phyloP scores from a whole-genome alignment of 2,797 vertebrate species.

The Danio aesculapii region DNA sequence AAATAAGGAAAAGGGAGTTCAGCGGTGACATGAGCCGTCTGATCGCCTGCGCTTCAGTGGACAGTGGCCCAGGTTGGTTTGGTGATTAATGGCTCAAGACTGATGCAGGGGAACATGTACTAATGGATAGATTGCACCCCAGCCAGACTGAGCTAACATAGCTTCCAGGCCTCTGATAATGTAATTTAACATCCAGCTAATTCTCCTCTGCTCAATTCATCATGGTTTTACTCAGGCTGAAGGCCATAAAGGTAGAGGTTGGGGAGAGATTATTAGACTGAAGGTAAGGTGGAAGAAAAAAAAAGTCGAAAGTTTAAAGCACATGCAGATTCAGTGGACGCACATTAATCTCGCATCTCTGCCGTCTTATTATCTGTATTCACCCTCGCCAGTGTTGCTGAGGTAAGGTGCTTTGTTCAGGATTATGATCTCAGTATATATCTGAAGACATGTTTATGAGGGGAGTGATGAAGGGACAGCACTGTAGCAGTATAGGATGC shows the following conservation, averaged over 20 bases:
- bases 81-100: slow-evolving; percentile 70
- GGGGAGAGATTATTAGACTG: background rate
- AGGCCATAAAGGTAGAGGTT: slow-evolving; percentile 13
- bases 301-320: background rate
- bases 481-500: background rate
- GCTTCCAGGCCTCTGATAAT: slow-evolving; percentile 58
- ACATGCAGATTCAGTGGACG: background rate
- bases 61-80: slow-evolving; percentile 36
- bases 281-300: background rate
- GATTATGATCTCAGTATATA: slow-evolving; percentile 7
- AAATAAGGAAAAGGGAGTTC: slow-evolving; percentile 31
- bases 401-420: background rate
- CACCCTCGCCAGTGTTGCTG: background rate
- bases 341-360: background rate
- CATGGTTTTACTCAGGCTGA: slow-evolving; percentile 11
- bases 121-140: slow-evolving; percentile 68
- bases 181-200: slow-evolving; percentile 49
- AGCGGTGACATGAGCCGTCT: slow-evolving; percentile 17
- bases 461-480: background rate
- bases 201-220: slow-evolving; percentile 31
- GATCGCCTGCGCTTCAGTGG: slow-evolving; percentile 28
- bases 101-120: slow-evolving; percentile 65
- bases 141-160: slow-evolving; percentile 28
- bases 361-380: background rate
- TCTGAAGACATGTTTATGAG: background rate